phyloP scores from a whole-genome alignment of 2,797 vertebrate genomes.

The Astyanax mexicanus region DNA sequence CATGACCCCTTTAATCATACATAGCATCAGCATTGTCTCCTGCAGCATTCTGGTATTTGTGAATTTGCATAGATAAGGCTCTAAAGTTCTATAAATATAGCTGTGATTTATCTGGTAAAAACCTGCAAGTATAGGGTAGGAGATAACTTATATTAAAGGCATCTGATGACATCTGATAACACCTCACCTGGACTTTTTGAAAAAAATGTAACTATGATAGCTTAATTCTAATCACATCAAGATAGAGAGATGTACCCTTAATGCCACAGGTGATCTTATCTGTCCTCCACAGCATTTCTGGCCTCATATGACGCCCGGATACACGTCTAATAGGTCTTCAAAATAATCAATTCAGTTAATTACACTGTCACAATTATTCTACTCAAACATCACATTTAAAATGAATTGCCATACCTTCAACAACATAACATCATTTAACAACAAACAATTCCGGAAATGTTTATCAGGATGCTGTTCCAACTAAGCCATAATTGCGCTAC shows the following conservation, averaged over 20 bases:
- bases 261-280: constrained; percentile 10
- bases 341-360: background rate
- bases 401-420: background rate
- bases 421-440: constrained; percentile 3
- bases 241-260: background rate
- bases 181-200: background rate
- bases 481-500: constrained; percentile 15
- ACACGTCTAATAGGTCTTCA: background rate
- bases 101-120: background rate
- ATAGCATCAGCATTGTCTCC: background rate
- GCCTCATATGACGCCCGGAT: background rate
- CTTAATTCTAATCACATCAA: constrained; percentile 24
- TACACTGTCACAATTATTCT: background rate
- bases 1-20: background rate
- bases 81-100: background rate
- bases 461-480: constrained; percentile 17
- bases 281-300: background rate
- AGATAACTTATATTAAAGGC: too few species aligned
- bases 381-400: too few species aligned
- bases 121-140: too few species aligned
- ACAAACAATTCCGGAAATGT: constrained; percentile 22
- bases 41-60: background rate
- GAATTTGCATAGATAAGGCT: background rate
- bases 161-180: constrained; percentile 1
- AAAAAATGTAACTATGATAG: constrained; percentile 16